A percentile compares a stretch with the other conserved stretches of the same genome.
Evolutionary conservation across 2,113 vertebrate species (phyloP).

Genomic region (Perognathus longimembris): DNA sequence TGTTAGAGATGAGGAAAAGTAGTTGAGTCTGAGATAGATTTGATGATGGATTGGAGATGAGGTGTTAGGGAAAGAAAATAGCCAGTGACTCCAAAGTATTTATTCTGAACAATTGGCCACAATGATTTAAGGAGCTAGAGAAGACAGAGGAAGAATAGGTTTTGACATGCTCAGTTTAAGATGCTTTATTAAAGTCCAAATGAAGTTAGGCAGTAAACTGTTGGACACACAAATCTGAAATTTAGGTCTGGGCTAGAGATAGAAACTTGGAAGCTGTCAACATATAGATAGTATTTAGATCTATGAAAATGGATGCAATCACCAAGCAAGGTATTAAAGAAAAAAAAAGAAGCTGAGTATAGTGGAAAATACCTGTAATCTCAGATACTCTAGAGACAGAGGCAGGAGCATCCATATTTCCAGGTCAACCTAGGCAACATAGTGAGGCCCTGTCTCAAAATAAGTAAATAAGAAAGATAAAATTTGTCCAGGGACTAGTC

Average conservation of each 20-base stretch:
- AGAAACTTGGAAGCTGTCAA: constrained; percentile 30
- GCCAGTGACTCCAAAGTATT: neutral
- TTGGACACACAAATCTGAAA: neutral
- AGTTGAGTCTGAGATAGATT: neutral
- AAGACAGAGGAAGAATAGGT: neutral
- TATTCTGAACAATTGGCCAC: neutral
- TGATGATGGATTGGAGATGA: neutral
- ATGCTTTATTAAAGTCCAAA: neutral
- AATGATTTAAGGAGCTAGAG: neutral
- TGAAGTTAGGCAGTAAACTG: neutral
- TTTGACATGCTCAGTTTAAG: neutral
- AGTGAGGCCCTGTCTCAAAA: neutral
- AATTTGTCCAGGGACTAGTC: neutral
- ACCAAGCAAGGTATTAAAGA: constrained; percentile 2
- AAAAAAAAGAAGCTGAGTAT: neutral
- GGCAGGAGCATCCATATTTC: neutral
- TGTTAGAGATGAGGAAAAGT: neutral
- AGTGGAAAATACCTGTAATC: neutral
- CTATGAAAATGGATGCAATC: neutral
- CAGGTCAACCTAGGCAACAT: neutral
- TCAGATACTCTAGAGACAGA: neutral
- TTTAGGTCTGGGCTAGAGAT: constrained; percentile 21
- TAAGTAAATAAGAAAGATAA: neutral
- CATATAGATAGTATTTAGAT: constrained; percentile 11
- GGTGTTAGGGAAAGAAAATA: constrained; percentile 1